Conservation (phyloP, 2,113 vertebrate species). For the Shinisaurus crocodilurus region DNA sequence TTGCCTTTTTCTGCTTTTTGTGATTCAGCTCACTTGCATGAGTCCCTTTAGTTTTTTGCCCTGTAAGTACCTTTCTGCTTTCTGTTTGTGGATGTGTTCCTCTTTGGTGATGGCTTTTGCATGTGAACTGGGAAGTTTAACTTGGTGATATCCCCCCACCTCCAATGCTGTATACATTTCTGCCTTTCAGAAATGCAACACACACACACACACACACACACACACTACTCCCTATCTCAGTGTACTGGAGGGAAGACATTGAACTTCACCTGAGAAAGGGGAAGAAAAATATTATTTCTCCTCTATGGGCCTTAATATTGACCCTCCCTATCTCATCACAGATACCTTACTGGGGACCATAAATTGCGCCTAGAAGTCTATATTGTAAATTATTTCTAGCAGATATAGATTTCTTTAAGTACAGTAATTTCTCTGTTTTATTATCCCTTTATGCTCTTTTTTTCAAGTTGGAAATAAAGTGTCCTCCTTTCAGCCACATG, state of each 20-base stretch:
- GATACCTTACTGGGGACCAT: too few species aligned
- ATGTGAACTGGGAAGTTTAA: background rate
- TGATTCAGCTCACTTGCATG: background rate
- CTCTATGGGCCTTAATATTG: background rate
- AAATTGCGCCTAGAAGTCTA: background rate
- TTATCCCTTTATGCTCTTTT: slow-evolving; percentile 1
- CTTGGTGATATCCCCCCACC: background rate
- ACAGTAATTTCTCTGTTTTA: slow-evolving; percentile 15
- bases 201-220: background rate
- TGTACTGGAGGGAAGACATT: background rate
- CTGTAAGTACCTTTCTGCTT: background rate
- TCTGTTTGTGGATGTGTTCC: background rate
- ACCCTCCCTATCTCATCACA: background rate
- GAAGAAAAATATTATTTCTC: background rate
- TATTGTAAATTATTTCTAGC: background rate
- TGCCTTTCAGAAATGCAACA: background rate
- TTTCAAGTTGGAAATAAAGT: slow-evolving; percentile 89
- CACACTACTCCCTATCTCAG: background rate
- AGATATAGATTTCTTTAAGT: background rate
- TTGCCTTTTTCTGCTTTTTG: background rate
- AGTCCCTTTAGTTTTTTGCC: background rate
- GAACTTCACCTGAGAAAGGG: background rate
- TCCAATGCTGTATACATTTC: background rate
- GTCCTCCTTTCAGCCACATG: slow-evolving; percentile 90
- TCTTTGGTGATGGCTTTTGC: background rate